Conservation (phyloP, 2,888 invertebrate genomes). For the Cetonia aurata region DNA sequence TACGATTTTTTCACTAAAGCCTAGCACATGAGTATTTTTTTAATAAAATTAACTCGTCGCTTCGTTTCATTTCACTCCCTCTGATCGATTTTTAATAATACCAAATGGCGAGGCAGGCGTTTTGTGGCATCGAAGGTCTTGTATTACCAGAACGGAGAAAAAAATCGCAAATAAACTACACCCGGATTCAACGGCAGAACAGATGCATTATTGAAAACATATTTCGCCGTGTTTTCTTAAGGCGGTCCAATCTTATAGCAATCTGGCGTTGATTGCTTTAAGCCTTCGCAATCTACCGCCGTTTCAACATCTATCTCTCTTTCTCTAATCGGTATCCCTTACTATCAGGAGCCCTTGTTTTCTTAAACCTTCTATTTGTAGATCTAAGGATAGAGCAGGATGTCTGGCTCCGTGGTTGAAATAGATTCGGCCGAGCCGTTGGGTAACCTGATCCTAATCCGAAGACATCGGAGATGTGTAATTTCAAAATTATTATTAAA, state of each 20-base stretch:
- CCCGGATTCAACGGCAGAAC: constrained; percentile 53
- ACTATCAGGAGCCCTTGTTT: too few species aligned
- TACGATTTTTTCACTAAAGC: background rate
- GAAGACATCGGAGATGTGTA: too few species aligned
- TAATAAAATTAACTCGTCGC: constrained; percentile 10
- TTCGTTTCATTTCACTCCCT: constrained; percentile 6
- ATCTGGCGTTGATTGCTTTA: constrained; percentile 61
- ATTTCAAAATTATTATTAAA: too few species aligned
- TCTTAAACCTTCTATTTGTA: too few species aligned
- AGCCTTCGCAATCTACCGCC: constrained; percentile 8
- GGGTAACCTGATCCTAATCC: too few species aligned
- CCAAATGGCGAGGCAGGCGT: constrained; percentile 14
- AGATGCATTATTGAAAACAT: constrained; percentile 63
- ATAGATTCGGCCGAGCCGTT: too few species aligned
- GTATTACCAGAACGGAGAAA: constrained; percentile 46
- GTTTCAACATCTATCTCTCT: background rate
- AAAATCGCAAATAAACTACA: constrained; percentile 59
- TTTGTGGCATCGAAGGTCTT: constrained; percentile 19
- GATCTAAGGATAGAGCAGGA: too few species aligned
- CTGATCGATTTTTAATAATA: constrained; percentile 37
- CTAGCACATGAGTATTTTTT: constrained; percentile 11
- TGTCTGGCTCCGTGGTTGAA: too few species aligned
- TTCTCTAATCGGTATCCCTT: too few species aligned
- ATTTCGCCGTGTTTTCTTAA: constrained; percentile 60
- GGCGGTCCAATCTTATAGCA: constrained; percentile 61